phyloP scores from a whole-genome alignment of 2,113 vertebrate genomes.

The Ramphastos sulfuratus region DNA sequence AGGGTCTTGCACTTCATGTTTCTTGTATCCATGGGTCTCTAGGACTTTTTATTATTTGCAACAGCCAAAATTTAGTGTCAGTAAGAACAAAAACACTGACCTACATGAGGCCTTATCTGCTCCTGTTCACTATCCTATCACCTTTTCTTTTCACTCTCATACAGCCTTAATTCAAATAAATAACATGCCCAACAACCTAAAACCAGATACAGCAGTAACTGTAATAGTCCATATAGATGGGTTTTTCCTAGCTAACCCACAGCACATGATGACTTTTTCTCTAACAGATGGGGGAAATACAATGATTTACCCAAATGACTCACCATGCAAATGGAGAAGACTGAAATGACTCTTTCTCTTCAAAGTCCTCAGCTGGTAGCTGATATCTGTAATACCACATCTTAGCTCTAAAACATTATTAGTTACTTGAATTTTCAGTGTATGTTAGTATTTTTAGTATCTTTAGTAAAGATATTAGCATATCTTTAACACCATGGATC shows the following conservation, averaged over 20 bases:
- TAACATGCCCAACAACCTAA: neutral
- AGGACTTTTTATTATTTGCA: neutral
- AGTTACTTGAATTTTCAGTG: neutral
- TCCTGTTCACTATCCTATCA: neutral
- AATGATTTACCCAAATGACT: neutral
- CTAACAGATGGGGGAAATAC: neutral
- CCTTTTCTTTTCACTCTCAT: neutral
- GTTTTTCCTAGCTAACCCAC: neutral
- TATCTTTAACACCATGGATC: neutral
- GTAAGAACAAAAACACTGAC: neutral
- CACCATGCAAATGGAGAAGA: neutral
- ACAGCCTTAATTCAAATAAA: neutral
- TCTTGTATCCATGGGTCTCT: neutral
- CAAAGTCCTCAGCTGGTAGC: neutral
- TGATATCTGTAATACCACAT: neutral
- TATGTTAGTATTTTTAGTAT: neutral
- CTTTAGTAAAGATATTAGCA: neutral
- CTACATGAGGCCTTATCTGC: neutral
- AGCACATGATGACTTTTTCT: neutral
- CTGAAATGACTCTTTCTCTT: neutral
- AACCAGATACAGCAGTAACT: neutral
- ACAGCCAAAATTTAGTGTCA: neutral
- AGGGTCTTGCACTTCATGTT: fast-evolving
- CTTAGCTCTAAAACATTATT: neutral
- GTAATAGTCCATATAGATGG: neutral